Evolutionary conservation across 2,888 invertebrate species (phyloP), one percentile per base, ranked within the genome.

Genomic region (Polyploca ridens): DNA sequence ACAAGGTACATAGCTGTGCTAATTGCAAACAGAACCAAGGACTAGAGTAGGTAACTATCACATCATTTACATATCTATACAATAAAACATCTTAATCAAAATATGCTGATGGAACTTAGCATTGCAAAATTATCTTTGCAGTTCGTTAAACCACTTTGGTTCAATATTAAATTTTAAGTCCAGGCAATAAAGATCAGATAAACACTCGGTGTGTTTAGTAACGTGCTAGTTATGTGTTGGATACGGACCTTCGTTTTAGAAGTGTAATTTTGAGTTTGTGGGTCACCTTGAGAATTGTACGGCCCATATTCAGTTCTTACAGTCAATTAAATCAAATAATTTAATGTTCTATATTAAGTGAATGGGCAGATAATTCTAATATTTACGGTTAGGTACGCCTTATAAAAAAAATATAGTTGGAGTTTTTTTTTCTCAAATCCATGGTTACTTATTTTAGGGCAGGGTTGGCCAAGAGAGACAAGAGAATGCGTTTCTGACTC

Each of bases 1-100:
- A 76, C 62, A 60, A 64, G 27, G 65, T 35, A 35, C 35, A 35
- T 75, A 75, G 69, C 66, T 70, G 63, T 35, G 63, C 66, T 61
- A 72, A 75, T 69, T 73, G 68, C 38, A 69, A 65, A 65, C 57
- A 66, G 58, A 65, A 71, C 65, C 75, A 75, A 77, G 68, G 75
- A 46, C 67, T 10, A 54, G 54, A 19, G 54, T 19, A 3, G 13
- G 2, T 54, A 19, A 14, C 16, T 16, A 16, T 49, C 8, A 10
- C 19, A 54, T 14, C 19, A 54, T 54, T n/a, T 54, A 54, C 54
- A 54, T 54, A 54, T 19, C 19, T 54, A 14, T n/a, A 54, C 3
- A 54, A 54, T 54, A 19, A 54, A 19, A 16, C 10, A 54, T 54
- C 54, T 19, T 10, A 10, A 7, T 19, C n/a, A 49, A n/a, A n/a